phyloP scores from a whole-genome alignment of 2,888 invertebrate genomes.

The Acleris sparsana region DNA sequence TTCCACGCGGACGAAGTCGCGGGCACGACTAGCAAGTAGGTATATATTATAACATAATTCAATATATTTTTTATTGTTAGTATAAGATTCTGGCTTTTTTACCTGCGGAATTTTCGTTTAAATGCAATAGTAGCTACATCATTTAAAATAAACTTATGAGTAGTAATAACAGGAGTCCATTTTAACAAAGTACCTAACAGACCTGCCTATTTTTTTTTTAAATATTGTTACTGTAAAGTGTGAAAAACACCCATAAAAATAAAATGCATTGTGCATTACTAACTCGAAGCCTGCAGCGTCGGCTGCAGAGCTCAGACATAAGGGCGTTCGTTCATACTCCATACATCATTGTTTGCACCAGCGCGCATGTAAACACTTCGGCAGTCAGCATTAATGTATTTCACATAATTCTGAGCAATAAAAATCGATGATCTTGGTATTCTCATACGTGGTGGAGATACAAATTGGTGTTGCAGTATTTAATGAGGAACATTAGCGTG shows the following conservation, averaged over 20 bases:
- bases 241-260: neutral
- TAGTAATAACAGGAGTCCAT: no score
- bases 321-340: neutral
- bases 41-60: no score
- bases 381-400: neutral
- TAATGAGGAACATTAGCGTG: slow-evolving; percentile 67
- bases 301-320: neutral
- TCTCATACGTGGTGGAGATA: slow-evolving; percentile 56
- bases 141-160: no score
- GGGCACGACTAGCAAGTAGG: no score
- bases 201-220: no score
- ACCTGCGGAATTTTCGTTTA: no score
- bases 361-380: neutral
- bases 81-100: no score
- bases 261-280: neutral
- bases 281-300: neutral
- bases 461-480: slow-evolving; percentile 62
- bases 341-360: slow-evolving; percentile 1
- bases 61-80: no score
- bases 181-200: no score
- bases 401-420: slow-evolving; percentile 39
- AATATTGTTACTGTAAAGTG: no score
- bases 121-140: no score
- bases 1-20: no score
- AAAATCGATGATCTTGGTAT: slow-evolving; percentile 45